Percentiles rank a stretch among this genome's conserved stretches.
phyloP scores from a whole-genome alignment of 2,797 vertebrate genomes.

The Melanotaenia boesemani region DNA sequence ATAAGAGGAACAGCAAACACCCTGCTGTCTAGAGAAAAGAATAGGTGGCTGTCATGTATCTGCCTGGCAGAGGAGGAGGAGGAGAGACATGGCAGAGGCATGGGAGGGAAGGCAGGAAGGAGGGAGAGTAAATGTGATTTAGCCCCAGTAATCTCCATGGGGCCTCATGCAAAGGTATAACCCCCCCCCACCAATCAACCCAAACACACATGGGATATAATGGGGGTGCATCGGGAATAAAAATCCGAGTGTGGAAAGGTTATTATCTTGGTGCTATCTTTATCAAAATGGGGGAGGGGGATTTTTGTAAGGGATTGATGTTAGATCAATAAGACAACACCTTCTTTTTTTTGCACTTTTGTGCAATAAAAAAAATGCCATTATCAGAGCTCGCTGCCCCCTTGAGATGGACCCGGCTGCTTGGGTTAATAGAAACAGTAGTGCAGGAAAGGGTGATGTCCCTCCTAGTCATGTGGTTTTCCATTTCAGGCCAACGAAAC shows the following conservation, averaged over 20 bases:
- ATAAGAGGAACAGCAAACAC: conserved; percentile 77
- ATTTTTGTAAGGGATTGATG: conserved; percentile 36
- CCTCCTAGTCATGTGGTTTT: neutral
- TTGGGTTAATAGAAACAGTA: conserved; percentile 19
- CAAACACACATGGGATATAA: conserved; percentile 59
- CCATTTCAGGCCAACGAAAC: conserved; percentile 32
- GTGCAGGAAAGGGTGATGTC: conserved; percentile 21
- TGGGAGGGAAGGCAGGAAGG: conserved; percentile 1
- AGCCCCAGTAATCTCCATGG: conserved; percentile 71
- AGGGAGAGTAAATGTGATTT: conserved; percentile 70
- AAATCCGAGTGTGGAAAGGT: conserved; percentile 53
- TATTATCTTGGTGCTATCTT: conserved; percentile 68
- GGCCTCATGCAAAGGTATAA: conserved; percentile 61
- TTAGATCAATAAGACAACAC: conserved; percentile 75
- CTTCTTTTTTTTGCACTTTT: conserved; percentile 35
- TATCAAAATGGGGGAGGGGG: conserved; percentile 38
- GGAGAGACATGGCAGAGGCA: conserved; percentile 16
- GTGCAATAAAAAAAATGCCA: conserved; percentile 24
- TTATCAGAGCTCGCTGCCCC: conserved; percentile 17
- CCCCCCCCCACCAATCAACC: conserved; percentile 37
- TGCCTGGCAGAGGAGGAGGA: conserved; percentile 47
- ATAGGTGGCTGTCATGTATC: conserved; percentile 73
- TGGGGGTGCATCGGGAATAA: conserved; percentile 45
- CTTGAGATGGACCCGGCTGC: conserved; percentile 8
- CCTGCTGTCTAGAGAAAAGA: conserved; percentile 71